Percentiles rank a stretch among this genome's conserved stretches.
Conservation (phyloP, 2,888 invertebrate species). For the Azorinus chamasolen region DNA sequence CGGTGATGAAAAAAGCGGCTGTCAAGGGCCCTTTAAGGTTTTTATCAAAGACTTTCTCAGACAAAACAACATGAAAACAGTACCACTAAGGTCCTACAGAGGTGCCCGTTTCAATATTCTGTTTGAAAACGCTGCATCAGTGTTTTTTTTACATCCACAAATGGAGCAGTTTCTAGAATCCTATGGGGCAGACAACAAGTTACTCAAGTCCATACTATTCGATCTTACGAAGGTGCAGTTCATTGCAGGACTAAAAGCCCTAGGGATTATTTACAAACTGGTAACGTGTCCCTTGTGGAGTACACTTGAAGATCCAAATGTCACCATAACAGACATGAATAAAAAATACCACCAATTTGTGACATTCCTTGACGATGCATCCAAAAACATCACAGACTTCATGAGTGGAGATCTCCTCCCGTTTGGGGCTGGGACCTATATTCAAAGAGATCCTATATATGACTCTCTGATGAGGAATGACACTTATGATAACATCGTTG, state of each 20-base stretch:
- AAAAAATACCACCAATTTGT: conserved; percentile 2
- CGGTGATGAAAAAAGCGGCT: conserved; percentile 50
- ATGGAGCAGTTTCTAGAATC: conserved; percentile 45
- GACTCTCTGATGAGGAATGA: not conserved
- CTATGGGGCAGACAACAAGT: conserved; percentile 45
- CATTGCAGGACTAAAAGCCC: conserved; percentile 22
- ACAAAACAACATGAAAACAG: conserved; percentile 19
- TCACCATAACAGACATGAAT: conserved; percentile 13
- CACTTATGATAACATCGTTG: conserved; percentile 11
- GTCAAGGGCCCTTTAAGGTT: conserved; percentile 21
- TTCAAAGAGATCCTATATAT: conserved; percentile 5
- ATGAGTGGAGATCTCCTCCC: conserved; percentile 2
- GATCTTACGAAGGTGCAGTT: conserved; percentile 19
- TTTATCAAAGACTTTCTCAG: conserved; percentile 20
- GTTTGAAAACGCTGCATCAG: conserved; percentile 33
- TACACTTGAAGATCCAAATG: conserved; percentile 16
- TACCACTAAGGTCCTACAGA: conserved; percentile 26
- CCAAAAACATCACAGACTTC: conserved; percentile 2
- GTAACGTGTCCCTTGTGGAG: conserved; percentile 34
- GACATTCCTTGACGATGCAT: conserved; percentile 7
- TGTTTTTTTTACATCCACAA: conserved; percentile 48
- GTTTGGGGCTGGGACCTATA: not conserved
- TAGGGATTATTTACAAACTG: conserved; percentile 3
- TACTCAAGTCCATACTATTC: conserved; percentile 31
- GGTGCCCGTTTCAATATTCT: conserved; percentile 40